Conservation (phyloP, 2,888 invertebrate species). For the Entomobrya proxima region DNA sequence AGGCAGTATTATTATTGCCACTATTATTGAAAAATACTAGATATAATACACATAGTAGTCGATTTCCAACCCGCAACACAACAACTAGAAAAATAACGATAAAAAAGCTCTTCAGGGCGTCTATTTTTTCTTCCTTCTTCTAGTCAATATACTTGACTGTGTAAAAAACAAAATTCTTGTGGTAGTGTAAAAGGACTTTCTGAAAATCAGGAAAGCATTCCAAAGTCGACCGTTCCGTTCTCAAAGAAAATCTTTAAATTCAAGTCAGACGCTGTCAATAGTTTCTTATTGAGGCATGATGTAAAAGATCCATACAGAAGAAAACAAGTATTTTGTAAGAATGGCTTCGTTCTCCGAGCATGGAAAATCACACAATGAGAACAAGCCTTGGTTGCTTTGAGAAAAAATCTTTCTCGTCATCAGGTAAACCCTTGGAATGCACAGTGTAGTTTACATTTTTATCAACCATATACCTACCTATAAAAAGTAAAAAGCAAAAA, state of each 20-base stretch:
- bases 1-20: too few species aligned
- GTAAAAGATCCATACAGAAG: too few species aligned
- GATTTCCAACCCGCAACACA: too few species aligned
- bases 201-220: slow-evolving; percentile 38
- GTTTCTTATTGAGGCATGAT: not conserved
- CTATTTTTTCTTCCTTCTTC: too few species aligned
- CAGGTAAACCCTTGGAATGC: slow-evolving; percentile 18
- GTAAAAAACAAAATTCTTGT: slow-evolving; percentile 1
- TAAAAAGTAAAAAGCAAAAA: not conserved
- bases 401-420: slow-evolving; percentile 23
- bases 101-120: not conserved
- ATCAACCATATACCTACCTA: not conserved
- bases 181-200: slow-evolving; percentile 24
- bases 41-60: too few species aligned
- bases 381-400: not conserved
- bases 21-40: too few species aligned
- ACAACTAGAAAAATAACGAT: not conserved
- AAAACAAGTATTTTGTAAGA: not conserved
- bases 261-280: slow-evolving; percentile 40
- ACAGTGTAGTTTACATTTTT: not conserved
- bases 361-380: not conserved
- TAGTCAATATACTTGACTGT: too few species aligned
- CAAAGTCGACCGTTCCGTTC: not conserved
- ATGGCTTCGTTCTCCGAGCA: not conserved
- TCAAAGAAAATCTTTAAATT: slow-evolving; percentile 51